Percentiles rank a stretch among this genome's conserved stretches.
These are phyloP conservation scores for Gerris buenoi DNA, from an alignment of 1,140 invertebrate species.

Conservation along the genomic window DNA sequence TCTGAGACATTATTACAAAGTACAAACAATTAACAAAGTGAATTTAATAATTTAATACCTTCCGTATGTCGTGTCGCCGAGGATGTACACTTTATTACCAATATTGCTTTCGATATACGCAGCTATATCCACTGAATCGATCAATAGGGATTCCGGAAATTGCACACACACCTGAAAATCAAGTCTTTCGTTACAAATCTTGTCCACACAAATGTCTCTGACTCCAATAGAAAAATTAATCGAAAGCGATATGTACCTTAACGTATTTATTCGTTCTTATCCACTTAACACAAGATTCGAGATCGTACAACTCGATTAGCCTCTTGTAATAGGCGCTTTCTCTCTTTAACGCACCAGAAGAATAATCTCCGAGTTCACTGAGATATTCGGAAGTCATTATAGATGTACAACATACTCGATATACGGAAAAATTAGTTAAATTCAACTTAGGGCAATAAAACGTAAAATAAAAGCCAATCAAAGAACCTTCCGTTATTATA, in stretches of 20 bases:
- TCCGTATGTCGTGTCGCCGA: conserved; percentile 86
- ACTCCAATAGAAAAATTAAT: background rate
- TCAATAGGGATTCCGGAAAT: conserved; percentile 71
- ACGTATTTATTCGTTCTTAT: conserved; percentile 43
- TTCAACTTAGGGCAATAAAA: too few relatives aligned
- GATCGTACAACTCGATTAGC: conserved; percentile 25
- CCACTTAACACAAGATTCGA: conserved; percentile 44
- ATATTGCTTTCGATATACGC: conserved; percentile 42
- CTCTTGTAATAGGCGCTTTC: background rate
- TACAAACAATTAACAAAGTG: background rate
- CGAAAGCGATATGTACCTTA: conserved; percentile 37
- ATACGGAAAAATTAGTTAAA: too few relatives aligned
- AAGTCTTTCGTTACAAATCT: conserved; percentile 7
- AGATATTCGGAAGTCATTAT: too few relatives aligned
- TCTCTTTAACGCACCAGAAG: background rate
- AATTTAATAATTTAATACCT: conserved; percentile 39
- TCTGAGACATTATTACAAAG: background rate
- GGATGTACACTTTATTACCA: conserved; percentile 53
- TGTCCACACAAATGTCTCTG: background rate
- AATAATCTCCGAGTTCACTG: too few relatives aligned
- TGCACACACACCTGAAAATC: conserved; percentile 64
- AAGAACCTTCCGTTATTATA: too few relatives aligned
- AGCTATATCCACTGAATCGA: conserved; percentile 50
- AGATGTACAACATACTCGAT: too few relatives aligned
- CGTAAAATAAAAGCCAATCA: too few relatives aligned